Evolutionary conservation across 1,140 invertebrate species (phyloP), one percentile per base, ranked within the genome.

Genomic region (Popillia japonica): DNA sequence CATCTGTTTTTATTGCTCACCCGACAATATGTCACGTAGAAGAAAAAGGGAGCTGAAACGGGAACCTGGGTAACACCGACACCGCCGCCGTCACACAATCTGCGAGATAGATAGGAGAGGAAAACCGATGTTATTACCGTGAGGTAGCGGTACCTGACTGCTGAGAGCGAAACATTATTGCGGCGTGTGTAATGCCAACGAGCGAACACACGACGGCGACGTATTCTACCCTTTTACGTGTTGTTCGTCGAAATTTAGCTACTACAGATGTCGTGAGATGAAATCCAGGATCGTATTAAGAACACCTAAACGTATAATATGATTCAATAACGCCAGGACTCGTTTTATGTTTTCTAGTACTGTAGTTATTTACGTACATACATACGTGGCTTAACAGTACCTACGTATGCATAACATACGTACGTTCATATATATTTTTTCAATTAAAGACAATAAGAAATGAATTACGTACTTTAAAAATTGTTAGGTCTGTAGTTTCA

Each of bases 21-120:
- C 72, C 79, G 48, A 77, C 79, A 80, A 81, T 81, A 81, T 79
- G 79, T 80, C 80, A 81, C 80, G 79, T 80, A 78, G 77, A 55
- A 41, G 61, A 68, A 68, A 68, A 23, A 68, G 61, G 59, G 7
- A 61, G n/a, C 7, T 22, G 17, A n/a, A 61, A 61, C 6, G 20
- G 22, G 61, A 27, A 34, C 27, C 7, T 22, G 22, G 61, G 20
- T 11, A 10, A 23, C 9, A 68, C n/a, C 2, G 17, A 6, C 23
- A 20, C 6, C 8, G 61, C 42, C n/a, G 20, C 61, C 22, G 22
- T 68, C 14, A n/a, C 3, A 27, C 27, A 68, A 68, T 68, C 74
- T 23, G 14, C 17, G 44, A 68, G 22, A 68, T 23, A 68, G 11
- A 68, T 68, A 68, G 61, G 22, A 61, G 55, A 34, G 74, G 72